A percentile compares a stretch with the other conserved stretches of the same genome.
These are phyloP conservation scores for Eilema depressum DNA, from an alignment of 2,888 invertebrate species.

Conservation along the genomic window DNA sequence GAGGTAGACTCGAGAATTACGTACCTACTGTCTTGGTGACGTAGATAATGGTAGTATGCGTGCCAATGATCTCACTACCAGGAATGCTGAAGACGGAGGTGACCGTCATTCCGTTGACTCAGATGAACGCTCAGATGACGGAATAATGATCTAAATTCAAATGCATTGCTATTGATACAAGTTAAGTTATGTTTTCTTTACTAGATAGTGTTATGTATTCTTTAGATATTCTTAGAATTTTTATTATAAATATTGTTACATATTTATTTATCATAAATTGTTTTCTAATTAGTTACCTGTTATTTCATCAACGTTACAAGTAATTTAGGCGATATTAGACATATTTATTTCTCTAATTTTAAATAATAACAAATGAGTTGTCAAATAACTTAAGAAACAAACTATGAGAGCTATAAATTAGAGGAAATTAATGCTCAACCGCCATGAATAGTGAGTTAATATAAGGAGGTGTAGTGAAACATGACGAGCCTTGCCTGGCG, in stretches of 20 bases:
- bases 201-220: background rate
- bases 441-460: background rate
- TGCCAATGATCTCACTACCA: too few species aligned
- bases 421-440: background rate
- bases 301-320: background rate
- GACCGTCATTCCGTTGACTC: too few species aligned
- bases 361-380: too few species aligned
- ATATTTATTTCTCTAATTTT: too few species aligned
- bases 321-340: background rate
- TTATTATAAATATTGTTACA: background rate
- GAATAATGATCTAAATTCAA: too few species aligned
- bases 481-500: background rate
- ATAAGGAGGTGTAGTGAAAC: background rate
- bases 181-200: background rate
- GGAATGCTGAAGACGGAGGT: too few species aligned
- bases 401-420: background rate
- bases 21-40: too few species aligned
- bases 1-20: too few species aligned
- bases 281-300: background rate
- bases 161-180: too few species aligned
- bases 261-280: too few species aligned
- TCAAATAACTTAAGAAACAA: background rate
- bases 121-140: too few species aligned
- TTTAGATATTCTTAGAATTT: background rate
- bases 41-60: too few species aligned